These are phyloP conservation scores for Gallinago nigripennis DNA, from an alignment of 2,797 vertebrate genomes.

Conservation along the genomic window DNA sequence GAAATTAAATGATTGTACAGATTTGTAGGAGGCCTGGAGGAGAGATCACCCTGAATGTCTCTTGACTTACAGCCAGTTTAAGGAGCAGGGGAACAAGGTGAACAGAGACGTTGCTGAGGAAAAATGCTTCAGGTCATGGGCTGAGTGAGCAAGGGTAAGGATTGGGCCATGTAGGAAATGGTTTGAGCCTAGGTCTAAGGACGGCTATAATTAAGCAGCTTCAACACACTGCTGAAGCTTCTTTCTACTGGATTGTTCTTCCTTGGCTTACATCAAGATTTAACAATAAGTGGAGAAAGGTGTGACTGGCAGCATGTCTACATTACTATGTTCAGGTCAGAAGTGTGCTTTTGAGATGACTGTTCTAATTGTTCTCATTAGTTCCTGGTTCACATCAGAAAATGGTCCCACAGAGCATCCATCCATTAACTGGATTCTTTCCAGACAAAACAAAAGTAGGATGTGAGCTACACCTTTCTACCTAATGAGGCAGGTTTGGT, in stretches of 20 bases:
- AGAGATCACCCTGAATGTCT: background rate
- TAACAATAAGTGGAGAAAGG: background rate
- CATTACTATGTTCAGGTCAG: background rate
- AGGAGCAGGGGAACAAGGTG: background rate
- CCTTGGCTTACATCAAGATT: background rate
- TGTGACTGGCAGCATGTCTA: background rate
- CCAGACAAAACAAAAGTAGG: background rate
- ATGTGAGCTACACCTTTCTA: background rate
- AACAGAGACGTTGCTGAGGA: background rate
- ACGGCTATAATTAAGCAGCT: background rate
- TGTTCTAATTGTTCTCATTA: background rate
- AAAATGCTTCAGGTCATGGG: fast-evolving
- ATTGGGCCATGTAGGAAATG: background rate
- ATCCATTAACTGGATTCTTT: background rate
- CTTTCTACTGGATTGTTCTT: background rate
- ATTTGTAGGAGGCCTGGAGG: background rate
- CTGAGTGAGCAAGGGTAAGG: background rate
- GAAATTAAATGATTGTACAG: background rate
- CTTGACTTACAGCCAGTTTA: background rate
- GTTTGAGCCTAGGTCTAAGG: background rate
- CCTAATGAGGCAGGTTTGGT: background rate
- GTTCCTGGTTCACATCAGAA: background rate
- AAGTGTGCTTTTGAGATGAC: background rate
- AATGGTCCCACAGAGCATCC: background rate
- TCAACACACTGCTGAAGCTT: background rate